Evolutionary conservation across 2,888 invertebrate species (phyloP), one percentile per base, ranked within the genome.

Genomic region (Troglohyphantes excavatus): DNA sequence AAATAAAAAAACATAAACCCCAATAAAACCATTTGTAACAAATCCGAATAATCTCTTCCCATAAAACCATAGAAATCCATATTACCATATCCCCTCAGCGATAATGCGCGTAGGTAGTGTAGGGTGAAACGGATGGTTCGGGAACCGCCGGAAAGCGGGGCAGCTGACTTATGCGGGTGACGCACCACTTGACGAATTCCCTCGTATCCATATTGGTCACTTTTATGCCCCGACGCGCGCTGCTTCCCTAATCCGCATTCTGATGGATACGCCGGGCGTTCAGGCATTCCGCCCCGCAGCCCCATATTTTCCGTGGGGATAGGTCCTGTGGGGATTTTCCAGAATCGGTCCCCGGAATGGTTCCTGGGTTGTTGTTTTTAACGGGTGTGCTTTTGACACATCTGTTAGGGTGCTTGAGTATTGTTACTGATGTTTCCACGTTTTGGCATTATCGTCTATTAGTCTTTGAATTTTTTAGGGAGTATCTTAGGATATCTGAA

Each of bases 161-260:
- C 13, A 53, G 3, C 33, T 33, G 33, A 33, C 33, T 33, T 33
- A 9, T 33, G 33, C 5, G 79, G 53, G 72, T 81, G 81, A 81
- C 88, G 81, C 82, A 82, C 81, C 61, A 23, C 27, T 61, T 82
- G 70, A 72, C 61, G 61, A 61, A 82, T 82, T 19, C 79, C 9
- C 46, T 17, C 79, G 65, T 43, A 23, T 29, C 86, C 79, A 72
- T 73, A 67, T 61, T 81, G 53, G 87, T 88, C 87, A 88, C 75
- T 88, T 81, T 88, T 88, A 73, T 88, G 87, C 87, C 73, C 75
- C 82, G 88, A 83, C 73, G 73, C 73, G 53, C 83, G 17, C 17
- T 43, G 53, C 75, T 43, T 61, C 88, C 61, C 68, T 89, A 89
- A 89, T 89, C 88, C 88, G 82, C 88, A 82, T 89, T 43, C 82